Conservation (phyloP, 2,113 vertebrate species). For the Poecile atricapillus region DNA sequence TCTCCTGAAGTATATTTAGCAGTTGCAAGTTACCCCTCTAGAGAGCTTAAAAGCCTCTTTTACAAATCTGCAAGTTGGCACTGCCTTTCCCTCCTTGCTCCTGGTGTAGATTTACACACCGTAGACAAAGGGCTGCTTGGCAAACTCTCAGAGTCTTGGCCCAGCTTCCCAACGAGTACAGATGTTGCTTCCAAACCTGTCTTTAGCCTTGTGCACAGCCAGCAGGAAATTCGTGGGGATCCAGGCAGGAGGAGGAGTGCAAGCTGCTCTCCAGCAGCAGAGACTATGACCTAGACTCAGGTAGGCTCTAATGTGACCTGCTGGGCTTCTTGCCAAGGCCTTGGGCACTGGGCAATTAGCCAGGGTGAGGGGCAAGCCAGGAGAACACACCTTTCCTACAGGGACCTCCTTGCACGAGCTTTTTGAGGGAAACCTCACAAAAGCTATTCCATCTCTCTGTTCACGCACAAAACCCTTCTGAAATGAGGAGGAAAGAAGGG, state of each 20-base stretch:
- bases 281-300: background rate
- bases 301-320: background rate
- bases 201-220: background rate
- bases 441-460: background rate
- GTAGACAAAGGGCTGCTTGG: background rate
- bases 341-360: background rate
- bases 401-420: background rate
- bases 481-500: background rate
- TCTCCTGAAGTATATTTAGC: constrained; percentile 13
- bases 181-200: background rate
- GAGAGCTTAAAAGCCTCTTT: background rate
- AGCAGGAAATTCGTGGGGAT: background rate
- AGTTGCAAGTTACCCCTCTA: background rate
- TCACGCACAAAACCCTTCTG: background rate
- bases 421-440: background rate
- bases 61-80: background rate
- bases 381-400: background rate
- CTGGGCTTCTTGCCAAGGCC: background rate
- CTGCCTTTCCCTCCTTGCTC: background rate
- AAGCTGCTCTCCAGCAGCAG: background rate
- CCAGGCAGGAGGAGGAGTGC: background rate
- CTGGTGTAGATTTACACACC: background rate
- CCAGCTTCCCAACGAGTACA: background rate
- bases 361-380: background rate
- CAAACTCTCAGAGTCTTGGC: background rate